Evolutionary conservation across 23 tunicate genomes (phyloP).

Genomic region (Pegea sp.): DNA sequence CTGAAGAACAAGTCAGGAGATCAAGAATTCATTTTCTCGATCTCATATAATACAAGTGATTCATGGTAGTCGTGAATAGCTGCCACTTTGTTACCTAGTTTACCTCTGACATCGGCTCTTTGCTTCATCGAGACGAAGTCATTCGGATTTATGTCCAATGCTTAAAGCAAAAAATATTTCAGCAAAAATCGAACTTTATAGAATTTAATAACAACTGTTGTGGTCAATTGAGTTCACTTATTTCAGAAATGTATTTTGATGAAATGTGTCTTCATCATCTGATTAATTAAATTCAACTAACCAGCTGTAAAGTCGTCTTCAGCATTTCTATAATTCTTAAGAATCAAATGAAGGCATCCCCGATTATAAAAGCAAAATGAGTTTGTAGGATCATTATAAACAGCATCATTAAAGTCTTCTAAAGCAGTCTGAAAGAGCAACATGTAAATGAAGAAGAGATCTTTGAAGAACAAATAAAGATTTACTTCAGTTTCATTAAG

Average conservation of each 20-base stretch:
- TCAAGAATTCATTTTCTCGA: no score
- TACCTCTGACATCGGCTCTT: constrained; percentile 69
- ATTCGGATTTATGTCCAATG: constrained; percentile 66
- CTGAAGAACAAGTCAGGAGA: no score
- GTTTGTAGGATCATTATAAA: constrained; percentile 17
- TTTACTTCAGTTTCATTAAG: constrained; percentile 36
- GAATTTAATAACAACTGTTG: no score
- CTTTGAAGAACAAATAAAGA: no score
- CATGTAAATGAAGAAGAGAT: no score
- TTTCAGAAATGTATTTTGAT: neutral
- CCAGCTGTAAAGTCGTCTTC: constrained; percentile 48
- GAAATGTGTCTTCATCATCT: neutral
- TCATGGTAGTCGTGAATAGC: constrained; percentile 72
- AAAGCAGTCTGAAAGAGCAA: constrained; percentile 29
- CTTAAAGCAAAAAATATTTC: no score
- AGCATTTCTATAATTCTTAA: constrained; percentile 42
- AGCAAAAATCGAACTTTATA: no score
- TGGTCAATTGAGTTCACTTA: no score
- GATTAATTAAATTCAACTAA: neutral
- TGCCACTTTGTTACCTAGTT: constrained; percentile 26
- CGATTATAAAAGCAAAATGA: constrained; percentile 55
- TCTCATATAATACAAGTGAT: constrained; percentile 30
- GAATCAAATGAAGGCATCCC: constrained; percentile 25
- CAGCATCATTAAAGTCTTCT: constrained; percentile 48
- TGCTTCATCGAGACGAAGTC: constrained; percentile 50